These are phyloP conservation scores for Priocnemis perturbator DNA, from an alignment of 2,888 invertebrate genomes.

Conservation along the genomic window DNA sequence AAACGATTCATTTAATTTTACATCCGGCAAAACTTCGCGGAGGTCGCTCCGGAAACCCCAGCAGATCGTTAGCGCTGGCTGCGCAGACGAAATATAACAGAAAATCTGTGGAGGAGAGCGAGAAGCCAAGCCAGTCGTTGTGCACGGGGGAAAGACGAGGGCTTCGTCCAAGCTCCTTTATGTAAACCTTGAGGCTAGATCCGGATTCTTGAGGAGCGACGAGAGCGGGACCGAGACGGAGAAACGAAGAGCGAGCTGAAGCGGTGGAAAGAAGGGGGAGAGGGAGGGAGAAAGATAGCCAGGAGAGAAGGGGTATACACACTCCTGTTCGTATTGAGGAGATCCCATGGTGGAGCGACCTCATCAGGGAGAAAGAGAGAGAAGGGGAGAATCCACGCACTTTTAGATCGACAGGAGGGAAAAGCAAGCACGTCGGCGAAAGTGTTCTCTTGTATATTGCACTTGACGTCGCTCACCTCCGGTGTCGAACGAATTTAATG, in stretches of 20 bases:
- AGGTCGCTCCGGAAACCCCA: too few relatives aligned
- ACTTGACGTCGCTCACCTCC: conserved; percentile 45
- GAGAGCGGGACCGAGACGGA: conserved; percentile 24
- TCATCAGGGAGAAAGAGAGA: conserved; percentile 23
- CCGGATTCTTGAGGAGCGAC: conserved; percentile 68
- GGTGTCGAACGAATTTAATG: conserved; percentile 43
- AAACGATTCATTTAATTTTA: too few relatives aligned
- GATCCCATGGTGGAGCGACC: conserved; percentile 22
- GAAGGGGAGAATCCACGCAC: conserved; percentile 42
- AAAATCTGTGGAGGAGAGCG: conserved; percentile 43
- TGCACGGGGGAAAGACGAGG: conserved; percentile 36
- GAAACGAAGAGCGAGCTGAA: not conserved
- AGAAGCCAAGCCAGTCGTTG: conserved; percentile 29
- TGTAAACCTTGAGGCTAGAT: conserved; percentile 73
- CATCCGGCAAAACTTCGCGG: too few relatives aligned
- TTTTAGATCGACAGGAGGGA: conserved; percentile 59
- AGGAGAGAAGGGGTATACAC: conserved; percentile 33
- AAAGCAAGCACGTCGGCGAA: conserved; percentile 67
- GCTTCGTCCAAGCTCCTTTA: conserved; percentile 64
- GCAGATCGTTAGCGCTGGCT: too few relatives aligned
- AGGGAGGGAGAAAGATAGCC: not conserved
- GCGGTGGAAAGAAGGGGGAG: not conserved
- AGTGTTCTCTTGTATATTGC: conserved; percentile 65
- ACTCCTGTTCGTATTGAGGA: conserved; percentile 48
- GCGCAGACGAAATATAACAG: conserved; percentile 34